Evolutionary conservation across 2,113 vertebrate species (phyloP).

Genomic region (Aythya baeri): DNA sequence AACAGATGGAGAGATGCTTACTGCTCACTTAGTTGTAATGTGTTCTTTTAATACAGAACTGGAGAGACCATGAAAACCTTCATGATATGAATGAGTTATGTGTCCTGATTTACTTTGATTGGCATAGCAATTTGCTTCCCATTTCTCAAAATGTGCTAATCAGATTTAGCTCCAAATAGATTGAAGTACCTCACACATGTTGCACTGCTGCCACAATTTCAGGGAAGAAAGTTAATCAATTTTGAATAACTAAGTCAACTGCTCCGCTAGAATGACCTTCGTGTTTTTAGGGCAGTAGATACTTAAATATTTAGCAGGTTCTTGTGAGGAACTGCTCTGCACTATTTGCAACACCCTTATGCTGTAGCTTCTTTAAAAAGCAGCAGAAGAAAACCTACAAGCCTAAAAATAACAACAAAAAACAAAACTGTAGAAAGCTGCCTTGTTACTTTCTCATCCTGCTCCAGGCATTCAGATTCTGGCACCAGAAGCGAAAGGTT

Average conservation of each 20-base stretch:
- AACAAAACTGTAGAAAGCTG: neutral
- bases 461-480: neutral
- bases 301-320: neutral
- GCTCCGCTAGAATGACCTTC: neutral
- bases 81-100: slow-evolving; percentile 58
- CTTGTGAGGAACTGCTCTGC: neutral
- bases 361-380: neutral
- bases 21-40: neutral
- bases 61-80: slow-evolving; percentile 4
- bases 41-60: slow-evolving; percentile 32
- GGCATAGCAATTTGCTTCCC: slow-evolving; percentile 75
- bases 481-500: neutral
- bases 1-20: neutral
- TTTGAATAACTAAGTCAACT: slow-evolving; percentile 66
- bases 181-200: slow-evolving; percentile 53
- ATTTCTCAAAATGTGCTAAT: slow-evolving; percentile 73
- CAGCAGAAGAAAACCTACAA: fast-evolving
- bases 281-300: neutral
- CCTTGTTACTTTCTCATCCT: neutral
- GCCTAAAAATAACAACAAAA: neutral
- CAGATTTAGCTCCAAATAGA: slow-evolving; percentile 64
- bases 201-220: slow-evolving; percentile 46
- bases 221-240: slow-evolving; percentile 72
- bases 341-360: neutral
- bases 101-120: slow-evolving; percentile 72